Evolutionary conservation across 2,113 vertebrate genomes (phyloP).

Genomic region (Gasterosteus aculeatus): DNA sequence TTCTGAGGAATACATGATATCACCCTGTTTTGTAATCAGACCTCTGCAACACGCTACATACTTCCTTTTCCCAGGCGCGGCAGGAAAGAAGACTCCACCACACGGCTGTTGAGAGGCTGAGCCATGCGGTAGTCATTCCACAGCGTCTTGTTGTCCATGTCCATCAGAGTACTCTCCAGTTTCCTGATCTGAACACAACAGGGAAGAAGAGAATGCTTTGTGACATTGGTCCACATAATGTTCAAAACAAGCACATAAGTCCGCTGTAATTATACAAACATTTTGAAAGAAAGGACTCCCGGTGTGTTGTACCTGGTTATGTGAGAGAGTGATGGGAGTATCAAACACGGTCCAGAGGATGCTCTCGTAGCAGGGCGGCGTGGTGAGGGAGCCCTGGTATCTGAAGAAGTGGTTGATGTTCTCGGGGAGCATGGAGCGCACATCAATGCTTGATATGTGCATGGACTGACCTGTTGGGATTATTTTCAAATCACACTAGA

Average conservation of each 20-base stretch:
- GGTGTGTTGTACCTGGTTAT: conserved; percentile 82
- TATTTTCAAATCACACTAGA: neutral
- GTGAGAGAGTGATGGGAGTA: conserved; percentile 84
- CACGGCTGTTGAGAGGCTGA: conserved; percentile 85
- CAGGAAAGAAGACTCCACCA: conserved; percentile 87
- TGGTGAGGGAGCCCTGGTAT: conserved; percentile 89
- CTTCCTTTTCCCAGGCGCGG: conserved; percentile 72
- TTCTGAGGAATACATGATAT: neutral
- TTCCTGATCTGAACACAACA: conserved; percentile 76
- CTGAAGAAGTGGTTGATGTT: conserved; percentile 88
- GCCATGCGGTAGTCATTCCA: conserved; percentile 85
- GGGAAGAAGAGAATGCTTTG: neutral
- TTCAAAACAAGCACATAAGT: neutral
- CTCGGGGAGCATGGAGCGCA: conserved; percentile 88
- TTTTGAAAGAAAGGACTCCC: neutral
- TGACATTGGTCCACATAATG: neutral
- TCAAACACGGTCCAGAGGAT: conserved; percentile 90
- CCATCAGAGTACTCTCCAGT: conserved; percentile 86
- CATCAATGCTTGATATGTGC: conserved; percentile 77
- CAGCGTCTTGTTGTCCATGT: conserved; percentile 84
- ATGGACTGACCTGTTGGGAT: conserved; percentile 82
- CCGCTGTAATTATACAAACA: neutral
- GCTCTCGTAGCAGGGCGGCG: conserved; percentile 89
- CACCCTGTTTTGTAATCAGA: conserved; percentile 3
- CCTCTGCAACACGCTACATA: conserved; percentile 48